Evolutionary conservation across 2,113 vertebrate species (phyloP).

Genomic region (Stigmatopora nigra): DNA sequence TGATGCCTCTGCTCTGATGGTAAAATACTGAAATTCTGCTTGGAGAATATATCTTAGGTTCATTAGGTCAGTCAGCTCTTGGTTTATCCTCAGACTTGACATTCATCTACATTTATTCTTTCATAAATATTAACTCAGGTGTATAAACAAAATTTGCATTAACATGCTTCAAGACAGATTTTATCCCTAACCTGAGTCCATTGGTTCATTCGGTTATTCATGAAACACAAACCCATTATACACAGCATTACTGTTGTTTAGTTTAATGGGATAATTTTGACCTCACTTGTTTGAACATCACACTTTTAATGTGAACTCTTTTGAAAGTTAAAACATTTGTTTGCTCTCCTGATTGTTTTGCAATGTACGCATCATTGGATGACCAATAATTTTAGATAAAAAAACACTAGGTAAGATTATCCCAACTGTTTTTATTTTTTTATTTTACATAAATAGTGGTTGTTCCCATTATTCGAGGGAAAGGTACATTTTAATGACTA

Average conservation of each 20-base stretch:
- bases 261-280: background rate
- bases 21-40: background rate
- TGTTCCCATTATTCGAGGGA: no score
- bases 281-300: background rate
- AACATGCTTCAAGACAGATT: background rate
- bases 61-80: constrained; percentile 3
- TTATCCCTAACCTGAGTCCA: constrained; percentile 1
- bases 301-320: constrained; percentile 5
- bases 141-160: background rate
- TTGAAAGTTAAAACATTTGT: background rate
- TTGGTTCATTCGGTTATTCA: background rate
- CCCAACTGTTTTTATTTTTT: background rate
- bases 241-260: background rate
- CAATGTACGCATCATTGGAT: constrained; percentile 28
- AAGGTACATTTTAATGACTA: no score
- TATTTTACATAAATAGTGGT: no score
- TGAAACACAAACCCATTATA: background rate
- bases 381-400: constrained; percentile 39
- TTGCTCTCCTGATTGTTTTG: constrained; percentile 25
- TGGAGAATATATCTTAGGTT: background rate
- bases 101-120: background rate
- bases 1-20: background rate
- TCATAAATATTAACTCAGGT: background rate
- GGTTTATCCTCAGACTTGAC: background rate
- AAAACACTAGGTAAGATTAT: background rate